Conservation (phyloP, 2,113 vertebrate genomes). For the Cathartes aura region DNA sequence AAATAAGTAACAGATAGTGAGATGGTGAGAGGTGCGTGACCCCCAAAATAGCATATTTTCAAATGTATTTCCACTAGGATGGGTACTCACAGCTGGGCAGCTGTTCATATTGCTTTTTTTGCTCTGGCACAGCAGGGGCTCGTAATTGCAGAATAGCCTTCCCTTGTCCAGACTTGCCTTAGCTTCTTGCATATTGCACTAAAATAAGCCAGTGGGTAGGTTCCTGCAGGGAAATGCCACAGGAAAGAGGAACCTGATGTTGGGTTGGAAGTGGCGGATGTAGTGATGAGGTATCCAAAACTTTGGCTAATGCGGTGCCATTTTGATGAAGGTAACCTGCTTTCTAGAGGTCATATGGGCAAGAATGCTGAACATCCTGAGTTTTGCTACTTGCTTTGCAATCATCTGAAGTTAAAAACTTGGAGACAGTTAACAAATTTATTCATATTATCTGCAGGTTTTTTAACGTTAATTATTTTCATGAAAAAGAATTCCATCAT, state of each 20-base stretch:
- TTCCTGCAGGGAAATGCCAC: not conserved
- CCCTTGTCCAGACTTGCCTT: not conserved
- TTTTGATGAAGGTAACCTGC: not conserved
- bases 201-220: not conserved
- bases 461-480: not conserved
- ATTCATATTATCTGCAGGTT: not conserved
- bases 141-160: not conserved
- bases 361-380: not conserved
- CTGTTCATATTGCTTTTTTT: not conserved
- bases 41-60: not conserved
- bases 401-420: not conserved
- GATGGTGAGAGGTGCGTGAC: not conserved
- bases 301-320: not conserved
- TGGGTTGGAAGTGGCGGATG: not conserved
- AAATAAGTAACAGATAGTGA: not conserved
- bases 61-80: not conserved
- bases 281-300: not conserved
- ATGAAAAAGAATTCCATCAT: not conserved
- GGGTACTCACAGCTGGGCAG: not conserved
- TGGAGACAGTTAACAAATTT: not conserved
- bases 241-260: not conserved
- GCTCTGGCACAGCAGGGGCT: not conserved
- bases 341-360: not conserved
- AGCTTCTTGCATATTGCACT: not conserved
- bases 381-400: not conserved